Conservation (phyloP, 2,888 invertebrate genomes). For the Andrena haemorrhoa region DNA sequence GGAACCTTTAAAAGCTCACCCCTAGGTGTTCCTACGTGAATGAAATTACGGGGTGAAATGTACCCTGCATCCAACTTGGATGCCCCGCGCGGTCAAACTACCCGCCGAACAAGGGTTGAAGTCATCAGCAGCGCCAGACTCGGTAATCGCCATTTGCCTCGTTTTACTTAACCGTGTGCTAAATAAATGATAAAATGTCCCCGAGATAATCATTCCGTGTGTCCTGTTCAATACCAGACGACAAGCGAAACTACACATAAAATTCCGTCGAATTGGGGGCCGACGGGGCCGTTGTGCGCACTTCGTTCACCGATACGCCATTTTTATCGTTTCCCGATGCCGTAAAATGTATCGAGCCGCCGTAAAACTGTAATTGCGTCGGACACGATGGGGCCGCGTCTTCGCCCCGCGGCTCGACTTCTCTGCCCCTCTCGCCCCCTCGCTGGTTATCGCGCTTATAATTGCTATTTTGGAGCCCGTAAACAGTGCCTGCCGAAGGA, state of each 20-base stretch:
- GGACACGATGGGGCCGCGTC: neutral
- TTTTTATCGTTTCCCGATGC: conserved; percentile 33
- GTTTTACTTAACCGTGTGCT: neutral
- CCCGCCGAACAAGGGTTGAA: no score
- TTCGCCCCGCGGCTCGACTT: neutral
- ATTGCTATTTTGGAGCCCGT: conserved; percentile 39
- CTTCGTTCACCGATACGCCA: neutral
- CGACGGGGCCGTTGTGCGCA: neutral
- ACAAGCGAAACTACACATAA: conserved; percentile 4
- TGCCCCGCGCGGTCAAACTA: no score
- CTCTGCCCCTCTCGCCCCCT: neutral
- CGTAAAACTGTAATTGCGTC: conserved; percentile 2
- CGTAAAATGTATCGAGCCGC: conserved; percentile 1
- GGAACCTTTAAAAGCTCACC: no score
- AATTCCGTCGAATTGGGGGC: neutral
- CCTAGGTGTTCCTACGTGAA: no score
- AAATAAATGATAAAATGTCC: conserved; percentile 1
- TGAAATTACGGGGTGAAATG: no score
- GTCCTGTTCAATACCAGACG: conserved; percentile 5
- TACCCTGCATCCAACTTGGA: no score
- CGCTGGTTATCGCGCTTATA: conserved; percentile 5
- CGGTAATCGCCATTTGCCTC: neutral
- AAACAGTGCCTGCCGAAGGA: conserved; percentile 44
- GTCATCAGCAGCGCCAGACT: neutral
- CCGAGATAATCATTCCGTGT: neutral